Base-by-base conservation (phyloP, 2,113 vertebrate species). In the Melanerpes aurifrons region DNA sequence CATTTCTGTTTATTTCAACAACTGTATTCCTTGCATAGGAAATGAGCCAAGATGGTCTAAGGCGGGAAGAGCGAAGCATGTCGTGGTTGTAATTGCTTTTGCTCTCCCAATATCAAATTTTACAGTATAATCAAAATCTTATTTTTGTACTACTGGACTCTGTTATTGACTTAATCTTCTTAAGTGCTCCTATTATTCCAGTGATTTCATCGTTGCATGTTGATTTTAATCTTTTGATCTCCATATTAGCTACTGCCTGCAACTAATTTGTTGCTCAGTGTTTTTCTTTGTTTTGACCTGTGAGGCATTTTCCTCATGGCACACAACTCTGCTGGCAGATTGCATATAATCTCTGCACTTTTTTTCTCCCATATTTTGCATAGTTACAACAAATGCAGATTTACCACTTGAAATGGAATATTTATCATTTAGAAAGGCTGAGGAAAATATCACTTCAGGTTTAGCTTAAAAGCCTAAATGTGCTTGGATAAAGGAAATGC, bases 211-310 rank as follows among this genome's bases (percentile, higher is more conserved):
- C 95, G 92, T 97, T 96, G 89, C 97, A 94, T 97, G 95, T 98
- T 98, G 97, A 97, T 96, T 97, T 97, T 98, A 98, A 98, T 98
- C 97, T 97, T 95, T 96, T 91, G 94, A 97, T 97, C 97, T 97
- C 91, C 97, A 97, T 97, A 96, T 97, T 98, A 97, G 96, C 97
- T 97, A 96, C 97, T 97, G 97, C 98, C 97, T 97, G 97, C 90
- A 96, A 97, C 97, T 98, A 98, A 98, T 98, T 98, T 98, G 97
- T 98, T 98, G 98, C 97, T 98, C 96, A 96, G 95, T 95, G 97
- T 96, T 98, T 97, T 96, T 95, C 97, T 97, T 93, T 97, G 96
- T 97, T 97, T 97, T 97, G 97, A 98, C 97, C 97, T 96, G 97
- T 94, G 97, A 94, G 56, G 87, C 90, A 95, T 97, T 96, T 97